These are phyloP conservation scores for Vidua chalybeata DNA, from an alignment of 2,113 vertebrate genomes.

Conservation along the genomic window DNA sequence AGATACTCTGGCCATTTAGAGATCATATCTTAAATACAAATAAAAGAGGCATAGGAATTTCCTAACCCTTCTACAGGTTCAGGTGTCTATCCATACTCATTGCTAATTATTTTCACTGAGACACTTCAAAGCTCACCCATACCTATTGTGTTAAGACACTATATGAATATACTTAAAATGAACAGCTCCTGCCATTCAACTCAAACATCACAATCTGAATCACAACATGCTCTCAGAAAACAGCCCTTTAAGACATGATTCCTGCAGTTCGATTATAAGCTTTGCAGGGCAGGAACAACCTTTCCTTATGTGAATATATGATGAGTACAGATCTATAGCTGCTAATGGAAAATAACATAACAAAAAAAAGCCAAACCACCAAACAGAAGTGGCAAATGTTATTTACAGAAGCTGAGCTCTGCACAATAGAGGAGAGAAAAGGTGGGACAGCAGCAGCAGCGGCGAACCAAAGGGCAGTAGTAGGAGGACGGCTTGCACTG, in stretches of 20 bases:
- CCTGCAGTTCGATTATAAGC: neutral
- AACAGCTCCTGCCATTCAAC: neutral
- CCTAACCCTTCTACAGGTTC: neutral
- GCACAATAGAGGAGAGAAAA: neutral
- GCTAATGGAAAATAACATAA: neutral
- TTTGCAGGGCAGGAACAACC: neutral
- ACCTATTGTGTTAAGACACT: neutral
- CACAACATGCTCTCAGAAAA: neutral
- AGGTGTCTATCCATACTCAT: neutral
- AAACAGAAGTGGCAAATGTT: neutral
- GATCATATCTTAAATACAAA: neutral
- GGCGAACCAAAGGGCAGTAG: rapidly evolving
- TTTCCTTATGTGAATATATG: neutral
- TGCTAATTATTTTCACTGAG: neutral
- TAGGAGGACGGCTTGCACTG: rapidly evolving
- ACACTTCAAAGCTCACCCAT: neutral
- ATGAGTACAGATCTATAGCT: neutral
- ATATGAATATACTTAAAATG: neutral
- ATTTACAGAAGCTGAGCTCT: neutral
- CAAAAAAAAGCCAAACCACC: neutral
- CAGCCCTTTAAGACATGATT: neutral
- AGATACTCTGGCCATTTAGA: neutral
- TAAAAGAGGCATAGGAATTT: neutral
- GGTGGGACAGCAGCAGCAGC: neutral
- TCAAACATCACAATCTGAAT: neutral